phyloP scores from a whole-genome alignment of 2,888 invertebrate species.

The Eupithecia exiguata region DNA sequence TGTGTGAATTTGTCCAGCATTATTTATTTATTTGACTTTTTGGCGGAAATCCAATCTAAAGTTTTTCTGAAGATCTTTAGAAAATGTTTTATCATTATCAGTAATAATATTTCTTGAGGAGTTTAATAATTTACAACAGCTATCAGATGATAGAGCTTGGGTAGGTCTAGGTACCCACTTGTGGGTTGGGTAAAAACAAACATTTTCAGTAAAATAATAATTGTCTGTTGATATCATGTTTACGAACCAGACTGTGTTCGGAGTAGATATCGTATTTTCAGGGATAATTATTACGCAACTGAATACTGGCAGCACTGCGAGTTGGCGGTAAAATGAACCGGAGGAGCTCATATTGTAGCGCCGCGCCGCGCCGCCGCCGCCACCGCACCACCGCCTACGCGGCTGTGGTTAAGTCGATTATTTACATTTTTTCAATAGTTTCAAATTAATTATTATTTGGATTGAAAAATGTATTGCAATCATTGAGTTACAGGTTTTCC shows the following conservation, averaged over 20 bases:
- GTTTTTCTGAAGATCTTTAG: too few species aligned
- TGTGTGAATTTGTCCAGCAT: too few species aligned
- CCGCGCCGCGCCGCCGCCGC: conserved; percentile 1
- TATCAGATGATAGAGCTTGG: too few species aligned
- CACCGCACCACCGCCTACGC: too few species aligned
- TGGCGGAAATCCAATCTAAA: too few species aligned
- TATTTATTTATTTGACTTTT: too few species aligned
- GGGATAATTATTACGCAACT: conserved; percentile 68
- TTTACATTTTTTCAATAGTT: not conserved
- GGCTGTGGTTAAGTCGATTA: conserved; percentile 5
- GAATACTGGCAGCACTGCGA: conserved; percentile 56
- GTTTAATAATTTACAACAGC: too few species aligned
- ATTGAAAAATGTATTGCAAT: not conserved
- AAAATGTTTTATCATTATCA: too few species aligned
- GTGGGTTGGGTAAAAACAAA: not conserved
- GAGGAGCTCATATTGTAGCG: conserved; percentile 42
- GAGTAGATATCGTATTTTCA: conserved; percentile 60
- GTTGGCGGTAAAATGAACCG: conserved; percentile 58
- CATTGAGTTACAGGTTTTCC: not conserved
- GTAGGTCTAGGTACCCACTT: too few species aligned
- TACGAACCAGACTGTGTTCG: conserved; percentile 35
- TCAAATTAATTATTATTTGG: not conserved
- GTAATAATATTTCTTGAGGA: too few species aligned
- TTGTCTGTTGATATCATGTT: conserved; percentile 32
- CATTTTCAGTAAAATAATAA: conserved; percentile 23